Base-by-base conservation (phyloP, 2,888 invertebrate genomes). In the Apamea epomidion region DNA sequence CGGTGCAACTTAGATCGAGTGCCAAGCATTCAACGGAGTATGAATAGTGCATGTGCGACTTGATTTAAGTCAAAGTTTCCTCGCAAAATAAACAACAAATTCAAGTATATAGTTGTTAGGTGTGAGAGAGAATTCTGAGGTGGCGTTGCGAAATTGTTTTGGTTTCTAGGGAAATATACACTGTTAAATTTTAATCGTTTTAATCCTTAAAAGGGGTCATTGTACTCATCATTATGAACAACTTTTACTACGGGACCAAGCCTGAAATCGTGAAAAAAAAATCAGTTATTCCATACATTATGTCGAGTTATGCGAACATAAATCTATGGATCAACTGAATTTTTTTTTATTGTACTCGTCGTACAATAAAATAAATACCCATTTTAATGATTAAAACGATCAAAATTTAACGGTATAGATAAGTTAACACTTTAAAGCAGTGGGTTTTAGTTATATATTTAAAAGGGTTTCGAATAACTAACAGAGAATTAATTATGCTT, bases 41-140 rank as follows among this genome's bases (percentile, higher is more conserved):
- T 87, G 81, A 85, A 85, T 87, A 85, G 81, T 76, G 76, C 64
- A 85, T 85, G 81, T 68, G 42, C 60, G 32, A 86, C 87, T 86
- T 78, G 65, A 84, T 86, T 84, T 74, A 83, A 83, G 54, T 87
- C 71, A 86, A 75, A 82, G 87, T 84, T 87, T 68, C 58, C 45
- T n/a, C 1, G 14, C 25, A 16, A 83, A 87, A 83, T 86, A 83
- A 82, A 82, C 70, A 82, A 74, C 73, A 65, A 32, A 82, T 70
- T 74, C 75, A 37, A 32, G 32, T 48, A 58, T 29, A 25, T 51
- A 18, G 45, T 42, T 84, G 48, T 60, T 51, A 60, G 4, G 37
- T 37, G 71, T 54, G 73, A 70, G 29, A 25, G 1, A 2, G 10
- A 62, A 29, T 60, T 54, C 68, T 37, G n/a, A 29, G 6, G 32